phyloP scores from a whole-genome alignment of 2,888 invertebrate genomes.

The Acutogordius australiensis region DNA sequence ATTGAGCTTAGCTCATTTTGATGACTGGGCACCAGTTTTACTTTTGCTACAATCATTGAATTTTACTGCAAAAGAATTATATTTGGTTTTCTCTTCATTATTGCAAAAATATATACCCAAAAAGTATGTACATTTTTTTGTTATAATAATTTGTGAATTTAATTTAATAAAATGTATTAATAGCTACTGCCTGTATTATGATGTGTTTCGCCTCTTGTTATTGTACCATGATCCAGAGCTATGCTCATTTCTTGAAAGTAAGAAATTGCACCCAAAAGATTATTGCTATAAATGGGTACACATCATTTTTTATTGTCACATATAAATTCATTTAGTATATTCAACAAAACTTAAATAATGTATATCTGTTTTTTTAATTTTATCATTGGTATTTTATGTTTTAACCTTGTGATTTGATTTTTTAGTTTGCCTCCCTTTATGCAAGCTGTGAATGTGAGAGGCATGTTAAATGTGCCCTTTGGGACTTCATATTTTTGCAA shows the following conservation, averaged over 20 bases:
- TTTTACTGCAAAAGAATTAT: background rate
- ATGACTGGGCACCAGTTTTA: background rate
- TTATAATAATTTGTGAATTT: no score
- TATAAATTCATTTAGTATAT: no score
- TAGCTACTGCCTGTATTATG: no score
- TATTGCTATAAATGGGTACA: constrained; percentile 54
- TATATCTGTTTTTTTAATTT: constrained; percentile 7
- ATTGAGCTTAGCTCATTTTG: background rate
- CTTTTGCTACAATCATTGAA: background rate
- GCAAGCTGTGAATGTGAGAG: background rate
- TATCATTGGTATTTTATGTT: constrained; percentile 11
- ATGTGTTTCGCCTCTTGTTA: constrained; percentile 41
- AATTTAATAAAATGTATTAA: no score
- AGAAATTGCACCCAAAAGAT: constrained; percentile 60
- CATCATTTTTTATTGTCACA: no score
- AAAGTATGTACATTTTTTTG: constrained; percentile 17
- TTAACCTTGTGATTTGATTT: background rate
- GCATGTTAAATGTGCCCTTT: background rate
- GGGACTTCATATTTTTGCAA: background rate
- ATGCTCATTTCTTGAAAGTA: constrained; percentile 78
- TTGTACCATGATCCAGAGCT: constrained; percentile 90
- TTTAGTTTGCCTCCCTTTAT: background rate
- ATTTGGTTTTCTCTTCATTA: background rate
- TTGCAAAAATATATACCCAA: background rate
- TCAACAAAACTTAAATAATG: no score